Evolutionary conservation across 2,888 invertebrate species (phyloP).

Genomic region (Limnephilus auricula): DNA sequence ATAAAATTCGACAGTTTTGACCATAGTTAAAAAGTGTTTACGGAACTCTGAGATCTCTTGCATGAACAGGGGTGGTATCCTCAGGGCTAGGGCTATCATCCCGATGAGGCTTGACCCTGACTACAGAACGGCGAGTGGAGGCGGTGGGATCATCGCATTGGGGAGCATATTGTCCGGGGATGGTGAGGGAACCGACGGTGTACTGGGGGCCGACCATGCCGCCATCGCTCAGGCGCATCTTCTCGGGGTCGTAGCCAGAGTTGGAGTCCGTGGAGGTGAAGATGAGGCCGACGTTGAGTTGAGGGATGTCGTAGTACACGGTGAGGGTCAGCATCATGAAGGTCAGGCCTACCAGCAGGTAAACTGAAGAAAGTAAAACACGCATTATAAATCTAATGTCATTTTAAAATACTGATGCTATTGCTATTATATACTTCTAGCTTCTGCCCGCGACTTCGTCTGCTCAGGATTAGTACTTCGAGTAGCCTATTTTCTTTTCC

Average conservation of each 20-base stretch:
- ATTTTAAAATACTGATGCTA: too few species aligned
- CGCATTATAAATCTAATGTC: background rate
- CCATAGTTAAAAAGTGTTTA: constrained; percentile 69
- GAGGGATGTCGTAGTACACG: constrained; percentile 93
- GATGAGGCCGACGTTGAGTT: constrained; percentile 88
- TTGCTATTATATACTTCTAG: too few species aligned
- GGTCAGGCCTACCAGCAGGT: constrained; percentile 88
- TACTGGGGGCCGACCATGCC: constrained; percentile 69
- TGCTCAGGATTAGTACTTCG: too few species aligned
- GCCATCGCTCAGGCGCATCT: constrained; percentile 81
- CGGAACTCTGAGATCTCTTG: constrained; percentile 78
- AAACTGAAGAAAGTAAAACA: constrained; percentile 77
- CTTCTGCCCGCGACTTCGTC: too few species aligned
- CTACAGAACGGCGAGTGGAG: constrained; percentile 77
- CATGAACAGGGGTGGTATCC: constrained; percentile 81
- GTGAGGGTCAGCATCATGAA: constrained; percentile 91
- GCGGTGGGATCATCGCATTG: constrained; percentile 57
- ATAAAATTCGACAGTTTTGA: constrained; percentile 21
- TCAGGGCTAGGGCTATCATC: constrained; percentile 86
- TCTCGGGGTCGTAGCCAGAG: constrained; percentile 79
- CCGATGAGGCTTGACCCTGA: constrained; percentile 81
- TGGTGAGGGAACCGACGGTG: constrained; percentile 70
- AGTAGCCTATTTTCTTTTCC: too few species aligned
- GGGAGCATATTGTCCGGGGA: constrained; percentile 71
- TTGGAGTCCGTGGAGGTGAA: constrained; percentile 80